A percentile compares a stretch with the other conserved stretches of the same genome.
phyloP scores from a whole-genome alignment of 2,797 vertebrate genomes.

The Manis pentadactyla region DNA sequence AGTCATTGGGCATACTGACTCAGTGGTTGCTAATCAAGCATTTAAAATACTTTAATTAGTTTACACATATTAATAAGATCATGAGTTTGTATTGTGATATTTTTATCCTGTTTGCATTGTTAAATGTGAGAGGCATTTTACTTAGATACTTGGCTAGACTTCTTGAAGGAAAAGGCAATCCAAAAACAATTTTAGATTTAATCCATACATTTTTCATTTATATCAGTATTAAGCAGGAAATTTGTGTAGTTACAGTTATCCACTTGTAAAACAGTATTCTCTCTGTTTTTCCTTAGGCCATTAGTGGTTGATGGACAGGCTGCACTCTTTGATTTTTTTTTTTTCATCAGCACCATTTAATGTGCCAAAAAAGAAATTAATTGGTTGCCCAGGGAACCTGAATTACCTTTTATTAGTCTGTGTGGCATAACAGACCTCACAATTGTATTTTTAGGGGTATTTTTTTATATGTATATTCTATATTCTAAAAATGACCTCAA shows the following conservation, averaged over 20 bases:
- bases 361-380: not conserved
- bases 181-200: conserved; percentile 61
- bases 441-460: conserved; percentile 2
- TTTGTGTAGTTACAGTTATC: not conserved
- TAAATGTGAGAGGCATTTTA: conserved; percentile 63
- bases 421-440: conserved; percentile 1
- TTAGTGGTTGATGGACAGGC: conserved; percentile 45
- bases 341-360: not conserved
- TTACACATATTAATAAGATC: conserved; percentile 30
- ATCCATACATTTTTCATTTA: conserved; percentile 50
- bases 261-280: not conserved
- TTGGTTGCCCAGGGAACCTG: not conserved
- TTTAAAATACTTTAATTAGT: conserved; percentile 48
- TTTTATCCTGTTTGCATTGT: conserved; percentile 16
- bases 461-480: not conserved
- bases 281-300: conserved; percentile 61
- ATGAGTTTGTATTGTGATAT: not conserved
- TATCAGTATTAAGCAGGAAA: conserved; percentile 57
- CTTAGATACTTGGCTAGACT: conserved; percentile 46
- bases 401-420: not conserved
- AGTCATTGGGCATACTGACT: not conserved
- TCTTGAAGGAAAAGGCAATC: conserved; percentile 55
- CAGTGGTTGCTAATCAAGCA: conserved; percentile 4
- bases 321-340: not conserved
- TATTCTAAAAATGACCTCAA: not conserved